Evolutionary conservation across 2,113 vertebrate genomes (phyloP).

Genomic region (Cranoglanis bouderius): DNA sequence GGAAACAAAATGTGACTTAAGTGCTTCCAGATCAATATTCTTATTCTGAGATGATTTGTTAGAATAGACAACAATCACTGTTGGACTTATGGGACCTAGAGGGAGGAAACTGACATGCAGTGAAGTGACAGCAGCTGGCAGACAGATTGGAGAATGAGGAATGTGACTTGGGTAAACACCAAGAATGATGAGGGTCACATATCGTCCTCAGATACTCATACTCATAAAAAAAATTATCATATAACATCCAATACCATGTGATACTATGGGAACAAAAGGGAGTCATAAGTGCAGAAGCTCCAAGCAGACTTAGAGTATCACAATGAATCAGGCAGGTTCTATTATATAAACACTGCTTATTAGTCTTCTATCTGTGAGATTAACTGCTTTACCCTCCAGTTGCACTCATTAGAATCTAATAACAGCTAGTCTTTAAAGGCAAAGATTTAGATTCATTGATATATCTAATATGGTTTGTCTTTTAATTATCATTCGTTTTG

Average conservation of each 20-base stretch:
- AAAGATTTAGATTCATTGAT: not conserved
- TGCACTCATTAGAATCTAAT: not conserved
- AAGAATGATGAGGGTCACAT: not conserved
- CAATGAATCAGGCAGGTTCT: not conserved
- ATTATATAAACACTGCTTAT: not conserved
- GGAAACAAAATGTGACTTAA: not conserved
- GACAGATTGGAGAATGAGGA: not conserved
- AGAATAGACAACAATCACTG: not conserved
- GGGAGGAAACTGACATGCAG: not conserved
- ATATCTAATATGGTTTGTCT: not conserved
- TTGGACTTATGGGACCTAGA: not conserved
- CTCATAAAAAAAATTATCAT: not conserved
- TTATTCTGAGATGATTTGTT: not conserved
- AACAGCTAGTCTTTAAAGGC: not conserved
- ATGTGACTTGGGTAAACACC: not conserved
- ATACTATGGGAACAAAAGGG: not conserved
- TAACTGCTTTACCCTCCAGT: not conserved
- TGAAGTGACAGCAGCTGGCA: constrained; percentile 20
- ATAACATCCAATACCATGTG: not conserved
- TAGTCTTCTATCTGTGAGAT: not conserved
- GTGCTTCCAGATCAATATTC: not conserved
- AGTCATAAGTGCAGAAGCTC: not conserved
- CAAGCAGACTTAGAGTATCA: not conserved
- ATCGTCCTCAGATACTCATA: not conserved
- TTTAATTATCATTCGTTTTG: not conserved